Percentiles rank a stretch among this genome's conserved stretches.
These are phyloP conservation scores for Poeciliopsis occidentalis DNA, from an alignment of 2,113 vertebrate species.

Conservation along the genomic window DNA sequence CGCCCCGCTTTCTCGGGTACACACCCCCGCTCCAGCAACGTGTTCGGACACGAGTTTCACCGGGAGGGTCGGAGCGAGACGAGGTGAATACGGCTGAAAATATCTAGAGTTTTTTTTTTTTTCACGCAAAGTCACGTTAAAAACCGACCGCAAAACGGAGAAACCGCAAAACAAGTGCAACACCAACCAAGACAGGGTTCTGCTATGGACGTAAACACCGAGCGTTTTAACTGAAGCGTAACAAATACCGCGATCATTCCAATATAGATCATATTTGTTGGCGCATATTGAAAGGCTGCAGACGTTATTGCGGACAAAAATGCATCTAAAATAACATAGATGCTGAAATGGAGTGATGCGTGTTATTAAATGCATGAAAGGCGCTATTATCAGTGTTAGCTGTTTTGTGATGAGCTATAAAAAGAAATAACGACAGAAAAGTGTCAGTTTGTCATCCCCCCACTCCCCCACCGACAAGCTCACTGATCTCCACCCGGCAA, in stretches of 20 bases:
- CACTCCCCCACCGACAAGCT: neutral
- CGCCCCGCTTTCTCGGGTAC: conserved; percentile 11
- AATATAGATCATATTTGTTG: neutral
- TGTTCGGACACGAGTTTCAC: conserved; percentile 80
- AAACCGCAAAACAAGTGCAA: neutral
- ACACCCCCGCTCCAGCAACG: conserved; percentile 78
- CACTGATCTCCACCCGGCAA: conserved; percentile 48
- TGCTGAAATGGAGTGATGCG: neutral
- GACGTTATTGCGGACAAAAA: neutral
- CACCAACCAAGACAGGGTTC: fast-evolving
- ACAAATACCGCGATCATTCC: neutral
- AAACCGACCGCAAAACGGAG: neutral
- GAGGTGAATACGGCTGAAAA: neutral
- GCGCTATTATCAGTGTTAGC: neutral
- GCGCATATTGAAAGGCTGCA: neutral
- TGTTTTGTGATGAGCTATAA: neutral
- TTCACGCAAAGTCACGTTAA: neutral
- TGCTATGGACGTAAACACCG: neutral
- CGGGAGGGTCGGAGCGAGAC: conserved; percentile 49
- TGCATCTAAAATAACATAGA: neutral
- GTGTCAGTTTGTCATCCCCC: conserved; percentile 1
- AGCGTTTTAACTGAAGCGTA: neutral
- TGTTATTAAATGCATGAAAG: neutral
- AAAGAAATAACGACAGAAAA: neutral
- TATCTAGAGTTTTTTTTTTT: neutral